Conservation (phyloP, 1,140 invertebrate species). For the Paraescarpia echinospica region DNA sequence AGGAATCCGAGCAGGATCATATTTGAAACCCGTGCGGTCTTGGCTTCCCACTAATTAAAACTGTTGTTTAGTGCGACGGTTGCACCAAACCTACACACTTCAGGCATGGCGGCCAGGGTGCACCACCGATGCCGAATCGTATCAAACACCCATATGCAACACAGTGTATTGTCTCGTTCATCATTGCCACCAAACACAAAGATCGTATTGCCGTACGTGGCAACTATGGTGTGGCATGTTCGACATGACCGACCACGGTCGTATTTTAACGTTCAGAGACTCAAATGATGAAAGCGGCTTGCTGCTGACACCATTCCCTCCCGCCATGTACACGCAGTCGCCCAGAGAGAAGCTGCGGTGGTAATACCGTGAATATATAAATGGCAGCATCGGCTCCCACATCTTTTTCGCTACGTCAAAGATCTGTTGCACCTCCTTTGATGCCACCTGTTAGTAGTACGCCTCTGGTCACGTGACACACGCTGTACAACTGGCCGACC, state of each 20-base stretch:
- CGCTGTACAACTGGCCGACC: neutral
- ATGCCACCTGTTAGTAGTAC: neutral
- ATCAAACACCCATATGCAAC: neutral
- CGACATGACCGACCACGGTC: neutral
- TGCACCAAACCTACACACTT: neutral
- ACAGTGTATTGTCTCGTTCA: neutral
- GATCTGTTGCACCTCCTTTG: neutral
- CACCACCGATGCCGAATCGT: neutral
- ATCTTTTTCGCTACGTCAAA: neutral
- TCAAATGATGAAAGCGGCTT: neutral
- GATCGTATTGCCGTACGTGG: neutral
- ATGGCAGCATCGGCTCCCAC: neutral
- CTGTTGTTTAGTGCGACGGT: neutral
- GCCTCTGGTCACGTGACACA: neutral
- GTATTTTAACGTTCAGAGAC: neutral
- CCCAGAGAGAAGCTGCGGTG: constrained; percentile 2
- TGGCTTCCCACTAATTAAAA: neutral
- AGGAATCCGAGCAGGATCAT: neutral
- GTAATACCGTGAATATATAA: neutral
- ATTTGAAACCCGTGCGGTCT: neutral
- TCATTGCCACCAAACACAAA: constrained; percentile 12
- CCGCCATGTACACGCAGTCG: constrained; percentile 15
- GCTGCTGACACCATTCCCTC: neutral
- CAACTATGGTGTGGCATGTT: neutral
- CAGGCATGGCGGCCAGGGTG: constrained; percentile 10